These are phyloP conservation scores for Exocentrus adspersus DNA, from an alignment of 2,888 invertebrate genomes.

Conservation along the genomic window DNA sequence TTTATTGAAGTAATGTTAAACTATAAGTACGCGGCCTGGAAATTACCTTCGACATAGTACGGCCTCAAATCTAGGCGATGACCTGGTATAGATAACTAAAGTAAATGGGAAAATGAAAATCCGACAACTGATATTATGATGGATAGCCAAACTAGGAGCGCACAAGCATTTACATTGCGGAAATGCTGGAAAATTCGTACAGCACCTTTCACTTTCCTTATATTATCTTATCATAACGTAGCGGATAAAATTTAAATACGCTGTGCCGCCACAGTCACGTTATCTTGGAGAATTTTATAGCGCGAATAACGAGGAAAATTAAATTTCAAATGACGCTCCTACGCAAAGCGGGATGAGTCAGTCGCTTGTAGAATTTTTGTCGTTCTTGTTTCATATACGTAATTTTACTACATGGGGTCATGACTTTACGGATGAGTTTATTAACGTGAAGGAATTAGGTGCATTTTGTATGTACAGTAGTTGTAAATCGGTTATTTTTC, in stretches of 20 bases:
- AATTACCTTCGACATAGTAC: constrained; percentile 30
- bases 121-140: not conserved
- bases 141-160: not conserved
- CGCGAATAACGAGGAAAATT: not conserved
- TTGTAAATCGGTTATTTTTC: too few relatives aligned
- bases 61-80: not conserved
- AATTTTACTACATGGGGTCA: constrained; percentile 12
- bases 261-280: not conserved
- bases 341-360: constrained; percentile 23
- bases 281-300: not conserved
- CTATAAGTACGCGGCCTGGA: not conserved
- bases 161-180: not conserved
- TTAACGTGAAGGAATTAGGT: not conserved
- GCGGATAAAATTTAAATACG: not conserved
- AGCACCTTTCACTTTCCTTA: constrained; percentile 5
- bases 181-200: not conserved
- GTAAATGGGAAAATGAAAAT: not conserved
- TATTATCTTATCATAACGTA: not conserved
- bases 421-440: not conserved
- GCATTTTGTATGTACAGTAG: too few relatives aligned
- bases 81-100: not conserved
- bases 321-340: constrained; percentile 10
- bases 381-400: constrained; percentile 3
- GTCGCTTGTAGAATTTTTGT: constrained; percentile 20
- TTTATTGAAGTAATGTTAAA: too few relatives aligned